These are phyloP conservation scores for Elegia similella DNA, from an alignment of 2,888 invertebrate species.

Conservation along the genomic window DNA sequence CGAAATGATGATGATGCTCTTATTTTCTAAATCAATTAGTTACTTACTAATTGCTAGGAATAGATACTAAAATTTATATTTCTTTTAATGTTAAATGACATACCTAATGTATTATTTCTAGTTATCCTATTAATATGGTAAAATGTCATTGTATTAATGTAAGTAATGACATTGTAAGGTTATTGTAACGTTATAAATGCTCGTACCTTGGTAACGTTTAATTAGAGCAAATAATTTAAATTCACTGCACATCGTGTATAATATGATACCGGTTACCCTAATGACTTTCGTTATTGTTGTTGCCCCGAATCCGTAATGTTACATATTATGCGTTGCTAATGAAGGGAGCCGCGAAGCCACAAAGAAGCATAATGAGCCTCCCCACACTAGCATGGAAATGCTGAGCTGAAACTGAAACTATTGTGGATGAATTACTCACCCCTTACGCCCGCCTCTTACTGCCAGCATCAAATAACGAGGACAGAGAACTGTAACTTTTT, in stretches of 20 bases:
- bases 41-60: no score
- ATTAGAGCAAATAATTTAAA: conserved; percentile 6
- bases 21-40: no score
- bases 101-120: no score
- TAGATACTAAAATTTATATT: no score
- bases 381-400: conserved; percentile 36
- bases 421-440: conserved; percentile 40
- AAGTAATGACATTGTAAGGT: no score
- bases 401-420: conserved; percentile 36
- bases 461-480: conserved; percentile 7
- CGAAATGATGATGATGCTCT: no score
- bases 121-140: no score
- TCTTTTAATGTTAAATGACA: no score
- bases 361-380: conserved; percentile 52
- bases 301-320: conserved; percentile 27
- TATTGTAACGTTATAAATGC: not conserved
- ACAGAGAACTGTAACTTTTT: no score
- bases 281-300: conserved; percentile 23
- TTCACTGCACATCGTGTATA: conserved; percentile 3
- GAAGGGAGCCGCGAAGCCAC: conserved; percentile 43
- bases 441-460: conserved; percentile 25
- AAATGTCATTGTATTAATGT: no score
- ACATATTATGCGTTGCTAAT: conserved; percentile 42
- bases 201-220: not conserved
- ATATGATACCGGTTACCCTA: conserved; percentile 17